Conservation (phyloP, 1,140 invertebrate genomes). For the Phortica variegata region DNA sequence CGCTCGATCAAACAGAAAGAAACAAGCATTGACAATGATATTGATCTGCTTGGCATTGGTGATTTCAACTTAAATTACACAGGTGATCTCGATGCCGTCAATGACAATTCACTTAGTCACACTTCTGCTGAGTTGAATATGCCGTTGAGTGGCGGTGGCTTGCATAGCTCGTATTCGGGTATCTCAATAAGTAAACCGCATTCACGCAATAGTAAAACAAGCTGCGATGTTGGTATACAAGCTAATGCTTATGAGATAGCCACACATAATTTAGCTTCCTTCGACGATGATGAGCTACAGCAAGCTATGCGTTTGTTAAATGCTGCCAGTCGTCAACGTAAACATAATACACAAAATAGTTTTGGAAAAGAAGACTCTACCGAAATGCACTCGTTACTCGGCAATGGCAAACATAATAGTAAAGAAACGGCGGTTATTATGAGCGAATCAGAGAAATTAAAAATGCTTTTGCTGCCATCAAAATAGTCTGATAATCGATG, state of each 20-base stretch:
- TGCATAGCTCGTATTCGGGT: constrained; percentile 59
- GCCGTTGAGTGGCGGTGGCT: constrained; percentile 24
- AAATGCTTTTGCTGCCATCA: constrained; percentile 57
- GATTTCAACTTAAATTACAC: constrained; percentile 36
- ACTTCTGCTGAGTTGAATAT: constrained; percentile 37
- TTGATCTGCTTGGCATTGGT: constrained; percentile 18
- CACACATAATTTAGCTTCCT: constrained; percentile 59
- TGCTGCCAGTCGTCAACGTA: constrained; percentile 38
- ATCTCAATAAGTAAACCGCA: constrained; percentile 60
- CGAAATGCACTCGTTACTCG: constrained; percentile 41
- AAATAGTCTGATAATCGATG: constrained; percentile 30
- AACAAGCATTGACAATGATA: constrained; percentile 7
- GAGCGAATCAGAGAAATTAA: constrained; percentile 57
- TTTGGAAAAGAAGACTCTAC: constrained; percentile 30
- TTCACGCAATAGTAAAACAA: constrained; percentile 58
- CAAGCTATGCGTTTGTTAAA: constrained; percentile 44
- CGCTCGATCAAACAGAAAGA: constrained; percentile 9
- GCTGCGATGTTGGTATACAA: constrained; percentile 62
- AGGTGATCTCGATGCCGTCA: constrained; percentile 18
- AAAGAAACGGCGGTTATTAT: constrained; percentile 41
- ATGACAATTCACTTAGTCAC: constrained; percentile 30
- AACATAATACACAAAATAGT: constrained; percentile 7
- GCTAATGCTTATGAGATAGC: constrained; percentile 65
- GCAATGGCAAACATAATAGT: constrained; percentile 24
- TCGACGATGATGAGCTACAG: constrained; percentile 46